These are phyloP conservation scores for Neoseiulus cucumeris DNA, from an alignment of 1,140 invertebrate species.

Conservation along the genomic window DNA sequence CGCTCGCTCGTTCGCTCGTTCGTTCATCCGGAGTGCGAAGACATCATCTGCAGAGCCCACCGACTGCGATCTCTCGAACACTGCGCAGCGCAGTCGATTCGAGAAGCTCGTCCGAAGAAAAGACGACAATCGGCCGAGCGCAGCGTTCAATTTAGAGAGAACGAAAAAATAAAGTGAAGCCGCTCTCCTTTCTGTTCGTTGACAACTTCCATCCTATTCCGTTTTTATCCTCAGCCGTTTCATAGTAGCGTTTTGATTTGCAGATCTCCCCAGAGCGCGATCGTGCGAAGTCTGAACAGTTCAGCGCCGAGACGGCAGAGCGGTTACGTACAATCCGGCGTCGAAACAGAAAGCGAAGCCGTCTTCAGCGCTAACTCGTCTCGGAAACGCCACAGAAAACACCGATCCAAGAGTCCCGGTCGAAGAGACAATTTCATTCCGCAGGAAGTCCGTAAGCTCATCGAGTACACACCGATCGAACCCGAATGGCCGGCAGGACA, in stretches of 20 bases:
- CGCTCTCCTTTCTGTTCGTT: too few relatives aligned
- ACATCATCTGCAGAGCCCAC: too few relatives aligned
- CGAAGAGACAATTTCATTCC: conserved; percentile 1
- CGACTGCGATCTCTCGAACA: too few relatives aligned
- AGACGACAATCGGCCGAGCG: too few relatives aligned
- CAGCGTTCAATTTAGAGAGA: too few relatives aligned
- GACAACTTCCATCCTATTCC: too few relatives aligned
- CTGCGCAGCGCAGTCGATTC: too few relatives aligned
- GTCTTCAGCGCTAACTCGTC: background rate
- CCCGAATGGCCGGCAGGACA: background rate
- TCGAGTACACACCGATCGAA: background rate
- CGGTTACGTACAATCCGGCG: conserved; percentile 9
- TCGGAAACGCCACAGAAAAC: background rate
- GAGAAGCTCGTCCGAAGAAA: too few relatives aligned
- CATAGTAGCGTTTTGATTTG: background rate
- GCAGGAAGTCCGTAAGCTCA: background rate
- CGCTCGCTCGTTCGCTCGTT: too few relatives aligned
- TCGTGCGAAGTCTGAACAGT: background rate
- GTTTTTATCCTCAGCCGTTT: too few relatives aligned
- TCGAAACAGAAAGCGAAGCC: conserved; percentile 6
- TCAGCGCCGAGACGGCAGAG: background rate
- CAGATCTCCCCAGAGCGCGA: conserved; percentile 2
- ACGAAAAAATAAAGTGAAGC: too few relatives aligned
- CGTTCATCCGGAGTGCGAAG: too few relatives aligned
- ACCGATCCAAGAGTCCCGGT: conserved; percentile 1